Evolutionary conservation across 2,113 vertebrate species (phyloP), one percentile per base, ranked within the genome.

Genomic region (Oryzias celebensis): DNA sequence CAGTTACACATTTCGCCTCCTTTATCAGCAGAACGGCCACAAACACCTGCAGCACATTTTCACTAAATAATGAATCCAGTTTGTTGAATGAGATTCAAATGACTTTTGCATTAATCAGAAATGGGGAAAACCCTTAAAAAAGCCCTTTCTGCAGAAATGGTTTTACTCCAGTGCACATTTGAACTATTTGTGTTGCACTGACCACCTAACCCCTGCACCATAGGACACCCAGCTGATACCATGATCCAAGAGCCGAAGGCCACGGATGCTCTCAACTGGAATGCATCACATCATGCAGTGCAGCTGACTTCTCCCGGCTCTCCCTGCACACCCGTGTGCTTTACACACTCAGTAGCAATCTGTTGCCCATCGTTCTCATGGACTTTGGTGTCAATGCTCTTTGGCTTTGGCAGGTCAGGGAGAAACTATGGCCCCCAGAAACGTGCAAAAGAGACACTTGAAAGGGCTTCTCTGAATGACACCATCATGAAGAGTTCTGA

Each of bases 321-420:
- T 75, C 68, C 24, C 68, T 18, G 54, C 58, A 67, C 64, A 63
- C 61, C 36, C 45, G 22, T 51, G 62, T 71, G 71, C 69, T 65
- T 55, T 67, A 80, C 73, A 78, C 50, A 61, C 50, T 78, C 59
- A 24, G 58, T 67, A 36, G 68, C 59, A 82, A 73, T 76, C 65
- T 76, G 69, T 69, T 63, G 61, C 57, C 65, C 68, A 75, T 68
- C 63, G 49, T 73, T 69, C 82, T 81, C 71, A 73, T 67, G 69
- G 67, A 77, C 63, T 64, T 55, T 76, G 58, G 54, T 84, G 68
- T 67, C 51, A 63, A 60, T 43, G 65, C 53, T 68, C 68, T 80
- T 75, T 80, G 73, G 22, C 58, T 78, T 65, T 68, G 46, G 65
- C 28, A 52, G 65, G 31, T 45, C 71, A 80, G 58, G 68, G 63